These are phyloP conservation scores for Drosophila malerkotliana DNA, from an alignment of 1,140 invertebrate genomes.

Conservation along the genomic window DNA sequence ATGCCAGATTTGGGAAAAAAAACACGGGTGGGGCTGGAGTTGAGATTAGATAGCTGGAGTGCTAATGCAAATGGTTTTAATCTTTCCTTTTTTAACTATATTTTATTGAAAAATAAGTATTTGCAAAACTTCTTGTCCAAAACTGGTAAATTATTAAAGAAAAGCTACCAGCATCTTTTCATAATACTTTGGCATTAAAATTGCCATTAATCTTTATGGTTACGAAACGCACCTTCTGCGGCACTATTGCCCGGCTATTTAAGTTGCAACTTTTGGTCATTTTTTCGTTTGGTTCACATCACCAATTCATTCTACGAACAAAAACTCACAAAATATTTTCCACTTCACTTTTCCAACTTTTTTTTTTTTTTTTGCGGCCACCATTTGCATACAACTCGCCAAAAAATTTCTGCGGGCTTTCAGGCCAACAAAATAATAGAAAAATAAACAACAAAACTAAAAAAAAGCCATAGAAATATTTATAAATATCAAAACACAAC, in stretches of 20 bases:
- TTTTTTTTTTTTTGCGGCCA: slow-evolving; percentile 10
- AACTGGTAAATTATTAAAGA: background rate
- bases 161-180: background rate
- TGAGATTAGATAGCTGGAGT: background rate
- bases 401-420: slow-evolving; percentile 34
- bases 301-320: slow-evolving; percentile 29
- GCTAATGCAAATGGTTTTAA: too few relatives aligned
- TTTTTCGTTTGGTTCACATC: slow-evolving; percentile 22
- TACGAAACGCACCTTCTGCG: slow-evolving; percentile 20
- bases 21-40: background rate
- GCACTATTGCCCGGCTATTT: slow-evolving; percentile 25
- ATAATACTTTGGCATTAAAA: background rate
- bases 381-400: slow-evolving; percentile 68
- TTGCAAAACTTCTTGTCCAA: background rate
- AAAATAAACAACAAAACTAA: slow-evolving; percentile 11
- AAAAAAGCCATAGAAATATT: slow-evolving; percentile 66
- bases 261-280: background rate
- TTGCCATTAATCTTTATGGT: slow-evolving; percentile 6
- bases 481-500: slow-evolving; percentile 62
- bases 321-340: slow-evolving; percentile 25
- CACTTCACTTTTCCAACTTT: slow-evolving; percentile 48
- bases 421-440: slow-evolving; percentile 30
- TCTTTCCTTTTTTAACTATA: background rate
- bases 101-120: background rate
- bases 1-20: slow-evolving; percentile 11